Evolutionary conservation across 2,113 vertebrate species (phyloP).

Genomic region (Tor tambroides): DNA sequence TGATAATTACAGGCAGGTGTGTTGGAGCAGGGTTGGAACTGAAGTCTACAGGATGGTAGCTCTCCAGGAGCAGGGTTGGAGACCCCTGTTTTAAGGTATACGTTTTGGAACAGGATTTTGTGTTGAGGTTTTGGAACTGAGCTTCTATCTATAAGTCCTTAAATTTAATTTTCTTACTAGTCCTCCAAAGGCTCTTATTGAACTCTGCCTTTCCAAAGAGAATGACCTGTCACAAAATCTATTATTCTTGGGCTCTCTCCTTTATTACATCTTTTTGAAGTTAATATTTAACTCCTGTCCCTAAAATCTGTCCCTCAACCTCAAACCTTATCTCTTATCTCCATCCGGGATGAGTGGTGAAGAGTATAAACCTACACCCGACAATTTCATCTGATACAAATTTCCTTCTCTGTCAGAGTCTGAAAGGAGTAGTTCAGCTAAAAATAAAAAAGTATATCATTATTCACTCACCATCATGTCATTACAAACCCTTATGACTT

Average conservation of each 20-base stretch:
- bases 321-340: not conserved
- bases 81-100: not conserved
- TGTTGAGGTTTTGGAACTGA: not conserved
- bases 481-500: not conserved
- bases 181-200: not conserved
- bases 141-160: not conserved
- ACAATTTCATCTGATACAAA: not conserved
- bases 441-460: not conserved
- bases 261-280: slow-evolving; percentile 23
- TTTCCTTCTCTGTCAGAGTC: not conserved
- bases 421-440: not conserved
- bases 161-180: not conserved
- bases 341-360: not conserved
- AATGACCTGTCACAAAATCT: not conserved
- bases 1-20: too few relatives aligned
- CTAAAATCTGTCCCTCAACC: not conserved
- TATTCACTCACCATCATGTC: not conserved
- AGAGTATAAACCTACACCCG: not conserved
- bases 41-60: too few relatives aligned
- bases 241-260: not conserved
- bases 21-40: too few relatives aligned
- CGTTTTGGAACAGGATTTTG: not conserved
- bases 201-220: not conserved
- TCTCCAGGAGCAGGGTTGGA: too few relatives aligned
- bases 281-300: slow-evolving; percentile 11